Base-by-base conservation (phyloP, 2,797 vertebrate species). In the Stomatorhinus walkeri region DNA sequence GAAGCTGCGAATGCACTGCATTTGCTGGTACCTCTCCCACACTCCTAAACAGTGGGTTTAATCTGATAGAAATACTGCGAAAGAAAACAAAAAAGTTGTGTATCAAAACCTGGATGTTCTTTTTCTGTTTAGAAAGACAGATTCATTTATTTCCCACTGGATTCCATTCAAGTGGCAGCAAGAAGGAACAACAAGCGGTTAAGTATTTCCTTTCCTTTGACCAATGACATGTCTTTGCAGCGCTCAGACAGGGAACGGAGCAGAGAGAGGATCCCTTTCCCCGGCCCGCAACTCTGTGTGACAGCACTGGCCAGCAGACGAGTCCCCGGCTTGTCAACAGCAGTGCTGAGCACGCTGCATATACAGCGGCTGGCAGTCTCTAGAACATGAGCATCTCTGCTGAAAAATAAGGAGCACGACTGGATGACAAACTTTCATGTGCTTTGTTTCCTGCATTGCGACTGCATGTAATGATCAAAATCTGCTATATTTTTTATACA, bases 171-270 rank as follows among this genome's bases (percentile, higher is more conserved):
- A 93, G 91, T 90, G 91, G 89, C 91, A 88, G 90, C 87, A 85
- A 91, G 92, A 90, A 92, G 89, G 91, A 94, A 93, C 92, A 94
- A 93, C 91, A 93, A 93, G 93, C 91, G 88, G 88, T 91, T 92
- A 92, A 93, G 90, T 92, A 91, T 92, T 94, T 94, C 93, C 89
- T 92, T 91, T 76, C 89, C 91, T 91, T 91, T 94, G 93, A 94
- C 93, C 92, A 89, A 54, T 94, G 93, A 93, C 93, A 92, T 83
- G 54, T 90, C 90, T 91, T 88, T 56, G 59, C 56, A 87, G 64
- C 90, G 91, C 90, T 89, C 49, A 59, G 52, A 88, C 88, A 89
- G 88, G 89, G 89, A 72, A 88, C 36, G 87, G 90, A 91, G 84
- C 84, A 51, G 59, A 36, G 48, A 89, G 88, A 76, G 84, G 89